Evolutionary conservation across 2,113 vertebrate species (phyloP), one percentile per base, ranked within the genome.

Genomic region (Tympanuchus pallidicinctus): DNA sequence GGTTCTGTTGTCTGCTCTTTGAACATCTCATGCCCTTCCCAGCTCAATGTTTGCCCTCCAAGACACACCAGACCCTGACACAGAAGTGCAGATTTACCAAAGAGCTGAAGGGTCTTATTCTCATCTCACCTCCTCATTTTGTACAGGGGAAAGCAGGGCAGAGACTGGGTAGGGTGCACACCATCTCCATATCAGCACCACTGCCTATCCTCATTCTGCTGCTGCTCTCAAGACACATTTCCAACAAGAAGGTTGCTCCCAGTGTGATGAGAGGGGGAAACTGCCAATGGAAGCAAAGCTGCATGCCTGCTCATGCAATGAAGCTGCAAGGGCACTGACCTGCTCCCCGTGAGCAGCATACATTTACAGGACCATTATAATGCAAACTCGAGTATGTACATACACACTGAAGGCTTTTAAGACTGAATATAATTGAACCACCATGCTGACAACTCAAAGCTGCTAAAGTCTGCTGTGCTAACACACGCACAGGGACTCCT

Each of bases 391-490:
- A 36, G 18, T 43, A 32, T 4, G 3, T 61, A 92, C 91, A 90
- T 47, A 30, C 6, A 4, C 71, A 28, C 70, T 36, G 77, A 86
- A 75, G 70, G 24, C 64, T 92, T 89, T 90, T 73, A 77, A 84
- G 64, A 75, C 30, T 45, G 64, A 87, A 28, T 0, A 0, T 56
- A 80, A 65, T 24, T 71, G 92, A 93, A 70, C 42, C 36, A 66
- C 50, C 13, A 32, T 88, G 81, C 45, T 87, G 77, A 56, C 54
- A 79, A 40, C 71, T 91, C 86, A 79, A 42, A 82, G 43, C 73
- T 91, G 54, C 0, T 0, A 45, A 14, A 75, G 57, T 78, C 86
- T 82, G 65, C 86, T 81, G 78, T 57, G 67, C 83, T 95, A 94
- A 94, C 84, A 80, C 78, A 12, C 25, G 50, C 52, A 19, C 6